Evolutionary conservation across 2,113 vertebrate species (phyloP).

Genomic region (Catharus minimus): DNA sequence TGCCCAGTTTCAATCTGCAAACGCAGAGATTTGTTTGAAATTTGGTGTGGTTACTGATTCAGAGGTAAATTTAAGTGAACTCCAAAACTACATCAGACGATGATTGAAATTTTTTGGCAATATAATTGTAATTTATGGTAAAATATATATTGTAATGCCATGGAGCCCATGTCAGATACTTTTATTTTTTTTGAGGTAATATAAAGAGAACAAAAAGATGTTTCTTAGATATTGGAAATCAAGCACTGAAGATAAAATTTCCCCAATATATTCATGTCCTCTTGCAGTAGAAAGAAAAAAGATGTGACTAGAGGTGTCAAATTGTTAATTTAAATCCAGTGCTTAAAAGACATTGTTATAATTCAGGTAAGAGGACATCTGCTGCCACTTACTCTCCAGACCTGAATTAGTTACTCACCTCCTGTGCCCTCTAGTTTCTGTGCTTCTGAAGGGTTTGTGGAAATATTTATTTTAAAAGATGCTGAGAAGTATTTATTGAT

Average conservation of each 20-base stretch:
- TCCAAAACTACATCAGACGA: background rate
- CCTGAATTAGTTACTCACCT: background rate
- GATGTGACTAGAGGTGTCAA: background rate
- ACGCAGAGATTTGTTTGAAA: background rate
- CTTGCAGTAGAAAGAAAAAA: background rate
- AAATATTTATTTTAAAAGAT: background rate
- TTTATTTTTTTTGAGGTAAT: background rate
- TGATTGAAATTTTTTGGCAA: background rate
- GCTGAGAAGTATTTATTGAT: background rate
- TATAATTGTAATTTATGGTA: background rate
- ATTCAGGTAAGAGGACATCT: background rate
- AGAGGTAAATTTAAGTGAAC: background rate
- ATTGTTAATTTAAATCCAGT: background rate
- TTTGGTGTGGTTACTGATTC: background rate
- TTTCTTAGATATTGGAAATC: background rate
- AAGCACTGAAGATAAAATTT: background rate
- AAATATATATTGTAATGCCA: background rate
- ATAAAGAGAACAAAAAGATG: background rate
- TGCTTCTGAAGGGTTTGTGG: rapidly evolving
- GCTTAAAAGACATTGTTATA: background rate
- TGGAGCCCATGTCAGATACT: rapidly evolving
- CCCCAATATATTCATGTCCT: background rate
- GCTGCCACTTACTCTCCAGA: background rate
- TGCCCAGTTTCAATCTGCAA: background rate
- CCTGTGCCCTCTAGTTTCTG: background rate